Evolutionary conservation across 2,113 vertebrate genomes (phyloP), one percentile per base, ranked within the genome.

Genomic region (Cygnus atratus): DNA sequence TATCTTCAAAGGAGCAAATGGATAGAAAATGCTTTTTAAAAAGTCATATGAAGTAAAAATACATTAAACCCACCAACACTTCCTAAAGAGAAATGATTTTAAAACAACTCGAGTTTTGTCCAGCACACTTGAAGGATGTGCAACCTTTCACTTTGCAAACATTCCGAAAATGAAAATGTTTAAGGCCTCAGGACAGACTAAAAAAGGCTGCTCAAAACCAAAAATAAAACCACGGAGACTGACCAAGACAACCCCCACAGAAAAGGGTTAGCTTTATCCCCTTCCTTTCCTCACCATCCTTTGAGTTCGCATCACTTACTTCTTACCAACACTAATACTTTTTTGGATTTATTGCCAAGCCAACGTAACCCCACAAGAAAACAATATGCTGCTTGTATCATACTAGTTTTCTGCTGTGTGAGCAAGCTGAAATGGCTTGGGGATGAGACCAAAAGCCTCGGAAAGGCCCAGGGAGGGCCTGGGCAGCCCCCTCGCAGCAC

Each of bases 321-420:
- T 41, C 81, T 79, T 35, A 94, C 58, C 87, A 22, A 31, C 80
- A 83, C 59, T 4, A 21, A 54, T 26, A 46, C 57, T 37, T 3
- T 3, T 0, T 4, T 54, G 43, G 18, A 50, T 55, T 85, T 88
- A 67, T 57, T 71, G 61, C 54, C 37, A 33, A 48, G 39, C 5
- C 73, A 11, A 5, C 0, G 8, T 2, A 62, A 59, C 6, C 14
- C 24, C 50, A 31, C 37, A 1, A 3, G 43, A 9, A 3, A 13
- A 87, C 44, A 0, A 0, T 31, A 20, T 3, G 0, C 2, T 2
- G 11, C 14, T 48, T 93, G 58, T 21, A 52, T 14, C 63, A 11
- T 6, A 28, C 18, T 77, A 29, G 20, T 21, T 61, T 15, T 31
- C 72, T 35, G 11, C 63, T 33, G 19, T 43, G 67, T 7, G 31